phyloP scores from a whole-genome alignment of 2,888 invertebrate genomes.

The Agrotis exclamationis region DNA sequence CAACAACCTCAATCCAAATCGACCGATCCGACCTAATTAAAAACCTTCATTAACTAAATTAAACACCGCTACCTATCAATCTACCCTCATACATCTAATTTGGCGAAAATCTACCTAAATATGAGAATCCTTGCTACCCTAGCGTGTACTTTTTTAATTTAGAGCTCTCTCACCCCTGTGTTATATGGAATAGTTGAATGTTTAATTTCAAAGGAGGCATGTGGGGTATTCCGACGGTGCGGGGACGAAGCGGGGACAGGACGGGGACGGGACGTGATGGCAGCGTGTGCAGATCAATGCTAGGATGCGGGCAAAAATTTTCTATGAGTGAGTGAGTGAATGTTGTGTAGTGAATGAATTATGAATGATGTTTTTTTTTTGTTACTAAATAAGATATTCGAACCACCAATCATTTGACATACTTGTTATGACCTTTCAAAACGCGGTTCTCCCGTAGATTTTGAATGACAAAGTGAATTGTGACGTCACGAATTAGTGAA shows the following conservation, averaged over 20 bases:
- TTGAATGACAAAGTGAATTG: too few relatives aligned
- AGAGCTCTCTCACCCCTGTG: constrained; percentile 45
- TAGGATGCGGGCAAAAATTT: constrained; percentile 15
- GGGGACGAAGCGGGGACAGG: constrained; percentile 16
- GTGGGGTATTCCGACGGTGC: constrained; percentile 56
- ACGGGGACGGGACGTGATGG: constrained; percentile 41
- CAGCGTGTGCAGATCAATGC: not conserved
- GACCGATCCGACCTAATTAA: constrained; percentile 23
- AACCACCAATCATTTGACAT: too few relatives aligned
- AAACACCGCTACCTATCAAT: constrained; percentile 15
- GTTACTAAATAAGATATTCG: too few relatives aligned
- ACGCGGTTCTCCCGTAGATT: too few relatives aligned
- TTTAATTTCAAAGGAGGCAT: constrained; percentile 71
- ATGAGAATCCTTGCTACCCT: constrained; percentile 20
- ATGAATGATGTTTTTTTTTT: not conserved
- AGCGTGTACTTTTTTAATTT: constrained; percentile 65
- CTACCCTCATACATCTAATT: constrained; percentile 23
- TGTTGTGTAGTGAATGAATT: not conserved
- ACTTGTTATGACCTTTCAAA: too few relatives aligned
- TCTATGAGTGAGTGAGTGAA: not conserved
- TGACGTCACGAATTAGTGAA: too few relatives aligned
- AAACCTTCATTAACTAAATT: constrained; percentile 40
- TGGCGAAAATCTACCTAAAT: constrained; percentile 41
- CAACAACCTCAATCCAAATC: not conserved
- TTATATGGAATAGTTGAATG: constrained; percentile 67